Evolutionary conservation across 2,797 vertebrate species (phyloP).

Genomic region (Lycodopsis pacificus): DNA sequence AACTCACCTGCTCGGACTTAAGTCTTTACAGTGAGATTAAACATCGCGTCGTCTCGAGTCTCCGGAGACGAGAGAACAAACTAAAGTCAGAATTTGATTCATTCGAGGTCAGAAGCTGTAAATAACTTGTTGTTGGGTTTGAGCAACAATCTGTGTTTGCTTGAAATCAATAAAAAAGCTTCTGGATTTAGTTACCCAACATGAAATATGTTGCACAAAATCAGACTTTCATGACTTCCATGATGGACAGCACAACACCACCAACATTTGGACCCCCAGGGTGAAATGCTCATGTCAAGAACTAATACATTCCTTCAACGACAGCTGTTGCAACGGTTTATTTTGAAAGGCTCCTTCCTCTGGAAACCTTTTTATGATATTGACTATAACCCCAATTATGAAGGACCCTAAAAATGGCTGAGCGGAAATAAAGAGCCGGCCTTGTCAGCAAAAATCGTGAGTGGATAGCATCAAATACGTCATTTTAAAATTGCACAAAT

Average conservation of each 20-base stretch:
- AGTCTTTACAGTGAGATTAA: conserved; percentile 6
- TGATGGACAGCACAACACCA: not conserved
- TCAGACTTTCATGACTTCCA: not conserved
- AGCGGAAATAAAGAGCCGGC: not conserved
- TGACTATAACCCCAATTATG: not conserved
- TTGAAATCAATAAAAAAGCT: not conserved
- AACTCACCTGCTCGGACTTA: conserved; percentile 19
- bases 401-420: not conserved
- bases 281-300: not conserved
- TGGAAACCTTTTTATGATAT: not conserved
- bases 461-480: not conserved
- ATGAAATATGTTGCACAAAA: not conserved
- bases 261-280: not conserved
- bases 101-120: not conserved
- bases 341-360: not conserved
- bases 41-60: not conserved
- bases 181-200: not conserved
- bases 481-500: not conserved
- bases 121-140: not conserved
- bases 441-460: not conserved
- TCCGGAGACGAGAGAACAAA: not conserved
- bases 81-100: not conserved
- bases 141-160: not conserved
- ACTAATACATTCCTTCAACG: not conserved
- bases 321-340: not conserved